Evolutionary conservation across 2,888 invertebrate species (phyloP), one percentile per base, ranked within the genome.

Genomic region (Penaeus monodon): DNA sequence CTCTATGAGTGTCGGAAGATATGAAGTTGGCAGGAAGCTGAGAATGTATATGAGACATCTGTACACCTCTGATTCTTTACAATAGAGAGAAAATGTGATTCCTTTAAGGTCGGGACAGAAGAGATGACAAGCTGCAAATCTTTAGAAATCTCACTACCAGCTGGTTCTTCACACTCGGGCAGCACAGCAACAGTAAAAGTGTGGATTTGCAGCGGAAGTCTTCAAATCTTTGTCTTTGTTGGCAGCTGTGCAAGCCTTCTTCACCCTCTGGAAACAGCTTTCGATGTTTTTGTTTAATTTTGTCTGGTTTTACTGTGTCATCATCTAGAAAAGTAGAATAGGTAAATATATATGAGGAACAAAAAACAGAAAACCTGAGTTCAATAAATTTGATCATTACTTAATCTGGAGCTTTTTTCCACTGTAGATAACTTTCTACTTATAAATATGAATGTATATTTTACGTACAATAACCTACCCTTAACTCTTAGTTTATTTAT

Each of bases 21-120:
- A 64, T 6, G 49, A 17, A 29, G 78, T 49, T 12, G 86, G 83
- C 17, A 87, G 64, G 74, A 64, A 83, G 12, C 64, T 83, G 38
- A 87, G 65, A 22, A 87, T n/a, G 33, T 82, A 83, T 20, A 66
- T 22, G 20, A 87, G 29, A 57, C 70, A 79, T 17, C 70, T 64
- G 20, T 82, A 49, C 24, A 66, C 49, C 83, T 87, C 73, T 87
- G 82, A 65, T 57, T 87, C 27, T 83, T 78, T 27, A 87, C 79
- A 27, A 87, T n/a, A 20, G 86, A 64, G 49, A 87, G 83, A 70
- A 87, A 87, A 57, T 29, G 38, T 24, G 79, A 64, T n/a, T 87
- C 83, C 33, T 68, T 27, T n/a, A 87, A n/a, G 33, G 29, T 57
- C 44, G 86, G 86, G 27, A 87, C 65, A 7, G 78, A 65, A 17